A percentile compares a stretch with the other conserved stretches of the same genome.
These are phyloP conservation scores for Brotula barbata DNA, from an alignment of 2,797 vertebrate genomes.

Conservation along the genomic window DNA sequence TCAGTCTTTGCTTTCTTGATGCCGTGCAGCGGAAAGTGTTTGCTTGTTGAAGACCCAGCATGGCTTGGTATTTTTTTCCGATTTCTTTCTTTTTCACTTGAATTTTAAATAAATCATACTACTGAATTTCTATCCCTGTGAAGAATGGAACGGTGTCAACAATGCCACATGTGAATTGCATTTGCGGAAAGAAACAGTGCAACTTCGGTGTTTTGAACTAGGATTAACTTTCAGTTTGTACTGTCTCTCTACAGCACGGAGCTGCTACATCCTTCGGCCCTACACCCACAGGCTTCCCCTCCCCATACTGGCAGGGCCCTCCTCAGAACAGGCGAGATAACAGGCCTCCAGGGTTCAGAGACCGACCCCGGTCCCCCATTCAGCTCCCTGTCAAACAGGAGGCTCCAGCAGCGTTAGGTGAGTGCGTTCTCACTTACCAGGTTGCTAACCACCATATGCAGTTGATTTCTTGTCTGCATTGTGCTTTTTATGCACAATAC, in stretches of 20 bases:
- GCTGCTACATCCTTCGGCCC: slow-evolving; percentile 91
- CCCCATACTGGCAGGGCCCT: slow-evolving; percentile 96
- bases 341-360: slow-evolving; percentile 89
- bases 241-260: slow-evolving; percentile 89
- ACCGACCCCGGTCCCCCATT: slow-evolving; percentile 92
- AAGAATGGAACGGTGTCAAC: slow-evolving; percentile 13
- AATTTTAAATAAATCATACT: not conserved
- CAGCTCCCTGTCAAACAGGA: slow-evolving; percentile 93
- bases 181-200: slow-evolving; percentile 21
- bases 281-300: slow-evolving; percentile 88
- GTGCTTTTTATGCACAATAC: not conserved
- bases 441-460: not conserved
- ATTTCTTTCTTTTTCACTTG: slow-evolving; percentile 4
- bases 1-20: slow-evolving; percentile 67
- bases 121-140: slow-evolving; percentile 12
- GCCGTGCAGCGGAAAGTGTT: slow-evolving; percentile 61
- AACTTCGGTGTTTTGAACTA: not conserved
- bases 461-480: not conserved
- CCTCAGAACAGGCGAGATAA: slow-evolving; percentile 92
- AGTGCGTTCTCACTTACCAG: slow-evolving; percentile 13
- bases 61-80: slow-evolving; percentile 56
- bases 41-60: slow-evolving; percentile 66
- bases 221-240: slow-evolving; percentile 48
- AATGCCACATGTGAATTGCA: slow-evolving; percentile 4
- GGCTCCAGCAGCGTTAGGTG: slow-evolving; percentile 84